Evolutionary conservation across 2,888 invertebrate genomes (phyloP).

Genomic region (Alloscopus bannaensis): DNA sequence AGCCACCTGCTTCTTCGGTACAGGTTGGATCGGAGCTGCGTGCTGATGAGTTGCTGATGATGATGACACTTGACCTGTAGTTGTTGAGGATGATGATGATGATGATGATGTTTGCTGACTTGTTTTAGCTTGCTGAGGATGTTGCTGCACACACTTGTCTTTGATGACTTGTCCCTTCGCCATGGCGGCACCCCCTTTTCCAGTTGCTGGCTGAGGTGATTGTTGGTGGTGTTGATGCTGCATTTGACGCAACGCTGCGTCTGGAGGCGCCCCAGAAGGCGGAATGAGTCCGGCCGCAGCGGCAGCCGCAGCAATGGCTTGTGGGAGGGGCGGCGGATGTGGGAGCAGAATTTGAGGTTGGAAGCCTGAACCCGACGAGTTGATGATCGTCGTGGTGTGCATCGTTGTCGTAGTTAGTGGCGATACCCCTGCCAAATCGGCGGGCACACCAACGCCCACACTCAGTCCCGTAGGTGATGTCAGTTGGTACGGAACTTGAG

Average conservation of each 20-base stretch:
- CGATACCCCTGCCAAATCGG: constrained; percentile 21
- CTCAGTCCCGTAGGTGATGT: constrained; percentile 65
- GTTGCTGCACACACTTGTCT: constrained; percentile 53
- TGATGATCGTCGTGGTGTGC: constrained; percentile 71
- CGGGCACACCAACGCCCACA: constrained; percentile 44
- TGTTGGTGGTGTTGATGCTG: constrained; percentile 51
- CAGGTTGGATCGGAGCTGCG: constrained; percentile 44
- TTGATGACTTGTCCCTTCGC: constrained; percentile 58
- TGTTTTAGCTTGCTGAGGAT: constrained; percentile 37
- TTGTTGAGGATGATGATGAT: constrained; percentile 51
- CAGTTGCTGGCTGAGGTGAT: constrained; percentile 25
- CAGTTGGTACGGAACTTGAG: constrained; percentile 70
- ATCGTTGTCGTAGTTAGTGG: constrained; percentile 73
- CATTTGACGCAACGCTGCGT: constrained; percentile 52
- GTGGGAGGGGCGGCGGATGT: constrained; percentile 75
- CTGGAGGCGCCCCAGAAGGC: constrained; percentile 65
- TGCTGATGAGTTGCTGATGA: constrained; percentile 19
- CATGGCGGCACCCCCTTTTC: constrained; percentile 26
- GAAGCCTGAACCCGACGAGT: constrained; percentile 65
- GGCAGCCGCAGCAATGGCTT: constrained; percentile 75
- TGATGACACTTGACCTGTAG: constrained; percentile 34
- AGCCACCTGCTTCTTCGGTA: constrained; percentile 69
- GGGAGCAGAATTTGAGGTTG: constrained; percentile 69
- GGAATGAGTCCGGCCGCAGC: constrained; percentile 74
- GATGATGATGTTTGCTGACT: no score